Evolutionary conservation across 2,797 vertebrate genomes (phyloP).

Genomic region (Pipistrellus pygmaeus): DNA sequence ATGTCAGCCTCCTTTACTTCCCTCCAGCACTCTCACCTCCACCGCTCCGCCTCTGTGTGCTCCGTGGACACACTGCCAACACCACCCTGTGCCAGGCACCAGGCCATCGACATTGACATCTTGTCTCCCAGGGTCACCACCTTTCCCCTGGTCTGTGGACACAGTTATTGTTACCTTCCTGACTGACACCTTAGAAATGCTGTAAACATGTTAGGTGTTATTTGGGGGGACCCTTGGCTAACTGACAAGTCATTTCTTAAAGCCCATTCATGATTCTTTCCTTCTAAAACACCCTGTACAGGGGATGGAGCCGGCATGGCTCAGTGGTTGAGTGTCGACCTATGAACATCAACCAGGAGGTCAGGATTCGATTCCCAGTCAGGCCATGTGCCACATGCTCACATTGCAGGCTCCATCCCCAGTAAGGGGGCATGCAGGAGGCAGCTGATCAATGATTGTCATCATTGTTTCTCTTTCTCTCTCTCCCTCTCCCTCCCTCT

Average conservation of each 20-base stretch:
- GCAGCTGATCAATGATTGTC: too few species aligned
- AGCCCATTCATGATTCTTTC: neutral
- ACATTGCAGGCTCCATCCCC: too few species aligned
- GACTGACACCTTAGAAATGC: conserved; percentile 71
- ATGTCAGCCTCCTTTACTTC: conserved; percentile 73
- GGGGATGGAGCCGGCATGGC: too few species aligned
- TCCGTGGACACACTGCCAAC: conserved; percentile 62
- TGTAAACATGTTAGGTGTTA: conserved; percentile 64
- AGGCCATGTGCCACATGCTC: too few species aligned
- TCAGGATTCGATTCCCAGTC: too few species aligned
- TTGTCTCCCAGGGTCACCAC: conserved; percentile 53
- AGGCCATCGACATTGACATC: conserved; percentile 56
- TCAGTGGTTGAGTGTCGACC: too few species aligned
- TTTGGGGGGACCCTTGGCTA: neutral
- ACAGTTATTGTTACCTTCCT: conserved; percentile 63
- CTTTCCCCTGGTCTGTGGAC: conserved; percentile 61
- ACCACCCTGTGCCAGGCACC: conserved; percentile 53
- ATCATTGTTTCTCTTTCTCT: too few species aligned
- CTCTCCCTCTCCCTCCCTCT: too few species aligned
- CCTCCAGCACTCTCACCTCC: conserved; percentile 43
- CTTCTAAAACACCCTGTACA: neutral
- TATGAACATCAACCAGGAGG: too few species aligned
- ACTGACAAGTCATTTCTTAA: conserved; percentile 50
- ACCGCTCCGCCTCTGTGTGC: conserved; percentile 39
- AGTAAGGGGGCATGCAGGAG: too few species aligned